phyloP scores from a whole-genome alignment of 2,888 invertebrate species.

The Myathropa florea region DNA sequence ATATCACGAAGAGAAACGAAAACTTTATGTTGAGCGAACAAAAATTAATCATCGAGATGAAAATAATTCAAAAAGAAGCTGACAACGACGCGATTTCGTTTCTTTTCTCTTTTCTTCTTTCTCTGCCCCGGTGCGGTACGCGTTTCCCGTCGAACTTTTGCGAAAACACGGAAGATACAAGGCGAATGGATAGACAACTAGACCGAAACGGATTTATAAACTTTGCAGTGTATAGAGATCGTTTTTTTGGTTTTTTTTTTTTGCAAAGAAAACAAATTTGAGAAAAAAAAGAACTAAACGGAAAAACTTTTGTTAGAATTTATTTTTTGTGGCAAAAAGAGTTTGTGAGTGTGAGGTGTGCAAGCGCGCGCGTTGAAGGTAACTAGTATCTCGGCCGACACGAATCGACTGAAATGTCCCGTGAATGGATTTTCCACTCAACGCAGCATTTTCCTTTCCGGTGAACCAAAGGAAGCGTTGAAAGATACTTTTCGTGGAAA shows the following conservation, averaged over 20 bases:
- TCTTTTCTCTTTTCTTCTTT: not conserved
- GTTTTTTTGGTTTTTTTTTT: not conserved
- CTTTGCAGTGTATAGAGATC: not conserved
- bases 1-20: conserved; percentile 14
- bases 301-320: not conserved
- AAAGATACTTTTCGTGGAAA: not conserved
- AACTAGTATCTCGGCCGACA: conserved; percentile 78
- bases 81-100: conserved; percentile 12
- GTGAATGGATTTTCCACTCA: conserved; percentile 40
- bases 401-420: conserved; percentile 78
- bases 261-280: not conserved
- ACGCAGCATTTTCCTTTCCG: conserved; percentile 3
- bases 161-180: not conserved
- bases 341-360: conserved; percentile 25
- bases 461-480: conserved; percentile 2
- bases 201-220: not conserved
- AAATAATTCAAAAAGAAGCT: conserved; percentile 52
- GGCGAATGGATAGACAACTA: not conserved
- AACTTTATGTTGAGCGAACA: conserved; percentile 42
- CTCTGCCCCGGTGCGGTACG: not conserved
- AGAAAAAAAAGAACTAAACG: conserved; percentile 4
- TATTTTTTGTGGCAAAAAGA: conserved; percentile 38
- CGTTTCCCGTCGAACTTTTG: not conserved
- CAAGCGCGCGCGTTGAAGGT: conserved; percentile 62
- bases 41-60: conserved; percentile 38